These are phyloP conservation scores for Eupsilia transversa DNA, from an alignment of 2,888 invertebrate genomes.

Conservation along the genomic window DNA sequence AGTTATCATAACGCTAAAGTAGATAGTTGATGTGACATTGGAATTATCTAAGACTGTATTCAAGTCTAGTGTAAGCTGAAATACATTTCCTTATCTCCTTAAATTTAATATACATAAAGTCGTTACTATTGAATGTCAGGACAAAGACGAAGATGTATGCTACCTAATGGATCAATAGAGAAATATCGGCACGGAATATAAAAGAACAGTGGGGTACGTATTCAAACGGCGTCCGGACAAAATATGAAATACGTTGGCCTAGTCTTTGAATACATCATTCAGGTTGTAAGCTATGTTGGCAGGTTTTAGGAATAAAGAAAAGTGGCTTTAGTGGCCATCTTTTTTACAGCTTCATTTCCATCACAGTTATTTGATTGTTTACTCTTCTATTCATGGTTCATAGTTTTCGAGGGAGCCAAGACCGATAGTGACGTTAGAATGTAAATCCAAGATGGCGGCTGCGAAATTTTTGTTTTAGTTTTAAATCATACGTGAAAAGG, in stretches of 20 bases:
- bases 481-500: no score
- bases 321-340: background rate
- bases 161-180: constrained; percentile 68
- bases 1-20: no score
- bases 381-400: no score
- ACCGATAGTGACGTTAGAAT: no score
- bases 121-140: constrained; percentile 49
- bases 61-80: background rate
- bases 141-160: constrained; percentile 54
- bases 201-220: constrained; percentile 57
- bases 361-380: no score
- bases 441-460: no score
- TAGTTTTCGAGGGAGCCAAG: no score
- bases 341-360: background rate
- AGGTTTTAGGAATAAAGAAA: background rate
- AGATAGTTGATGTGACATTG: no score
- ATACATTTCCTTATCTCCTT: background rate
- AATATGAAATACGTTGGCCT: constrained; percentile 56
- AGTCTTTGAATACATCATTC: constrained; percentile 50
- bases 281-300: constrained; percentile 13
- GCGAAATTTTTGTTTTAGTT: no score
- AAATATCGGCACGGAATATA: constrained; percentile 66
- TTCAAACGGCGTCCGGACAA: constrained; percentile 52
- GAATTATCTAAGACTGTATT: background rate
- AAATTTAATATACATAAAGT: constrained; percentile 3